Evolutionary conservation across 2,113 vertebrate genomes (phyloP).

Genomic region (Chelonoidis abingdonii): DNA sequence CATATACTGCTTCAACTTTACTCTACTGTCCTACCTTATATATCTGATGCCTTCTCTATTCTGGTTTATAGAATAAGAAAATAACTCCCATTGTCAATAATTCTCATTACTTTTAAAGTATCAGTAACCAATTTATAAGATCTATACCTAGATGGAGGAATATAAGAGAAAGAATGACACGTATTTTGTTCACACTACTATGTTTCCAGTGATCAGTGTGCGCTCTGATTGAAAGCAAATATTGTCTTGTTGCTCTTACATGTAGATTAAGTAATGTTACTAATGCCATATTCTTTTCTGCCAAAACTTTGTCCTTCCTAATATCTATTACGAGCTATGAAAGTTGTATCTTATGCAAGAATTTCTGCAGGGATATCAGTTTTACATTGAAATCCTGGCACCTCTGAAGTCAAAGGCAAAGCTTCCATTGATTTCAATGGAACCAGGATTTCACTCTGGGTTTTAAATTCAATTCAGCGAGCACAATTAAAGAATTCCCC

Average conservation of each 20-base stretch:
- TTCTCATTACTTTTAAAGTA: background rate
- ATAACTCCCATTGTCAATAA: constrained; percentile 49
- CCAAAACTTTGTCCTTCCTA: background rate
- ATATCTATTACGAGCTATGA: background rate
- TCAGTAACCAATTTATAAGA: background rate
- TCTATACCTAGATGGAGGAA: background rate
- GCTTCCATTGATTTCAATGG: background rate
- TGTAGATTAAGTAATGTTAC: background rate
- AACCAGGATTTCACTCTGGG: background rate
- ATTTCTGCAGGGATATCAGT: background rate
- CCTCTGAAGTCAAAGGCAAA: background rate
- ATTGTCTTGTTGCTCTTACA: background rate
- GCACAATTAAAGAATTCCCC: too few relatives aligned
- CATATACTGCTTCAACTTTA: background rate
- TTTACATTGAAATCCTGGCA: background rate
- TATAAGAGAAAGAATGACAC: constrained; percentile 5
- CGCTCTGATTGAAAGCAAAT: background rate
- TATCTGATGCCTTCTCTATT: constrained; percentile 7
- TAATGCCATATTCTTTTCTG: background rate
- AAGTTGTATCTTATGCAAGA: background rate
- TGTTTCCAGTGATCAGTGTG: background rate
- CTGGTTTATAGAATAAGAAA: background rate
- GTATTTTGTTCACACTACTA: background rate
- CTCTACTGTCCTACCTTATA: constrained; percentile 14
- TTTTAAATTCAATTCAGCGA: background rate